Evolutionary conservation across 2,888 invertebrate genomes (phyloP).

Genomic region (Stenchaetothrips biformis): DNA sequence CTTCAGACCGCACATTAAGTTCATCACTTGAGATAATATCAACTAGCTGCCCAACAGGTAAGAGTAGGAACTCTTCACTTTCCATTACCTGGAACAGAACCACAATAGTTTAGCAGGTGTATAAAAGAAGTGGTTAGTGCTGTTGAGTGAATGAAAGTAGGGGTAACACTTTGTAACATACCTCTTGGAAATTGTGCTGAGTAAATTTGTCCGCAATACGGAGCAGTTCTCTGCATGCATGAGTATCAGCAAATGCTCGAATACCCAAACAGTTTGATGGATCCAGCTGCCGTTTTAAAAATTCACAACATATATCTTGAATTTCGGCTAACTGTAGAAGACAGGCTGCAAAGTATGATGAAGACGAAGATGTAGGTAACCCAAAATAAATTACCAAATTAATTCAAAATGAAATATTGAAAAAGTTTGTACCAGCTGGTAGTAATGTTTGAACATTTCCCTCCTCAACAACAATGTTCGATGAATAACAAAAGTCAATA

Average conservation of each 20-base stretch:
- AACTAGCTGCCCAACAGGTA: conserved; percentile 92
- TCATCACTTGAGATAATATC: conserved; percentile 98
- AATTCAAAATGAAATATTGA: neutral
- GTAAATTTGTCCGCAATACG: conserved; percentile 98
- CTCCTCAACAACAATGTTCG: conserved; percentile 95
- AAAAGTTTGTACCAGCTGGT: conserved; percentile 59
- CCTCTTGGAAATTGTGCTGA: conserved; percentile 96
- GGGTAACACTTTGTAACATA: conserved; percentile 42
- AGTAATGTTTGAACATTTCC: conserved; percentile 95
- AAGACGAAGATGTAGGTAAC: neutral
- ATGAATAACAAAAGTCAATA: conserved; percentile 97
- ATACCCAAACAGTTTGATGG: conserved; percentile 98
- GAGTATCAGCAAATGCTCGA: conserved; percentile 97
- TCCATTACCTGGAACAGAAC: conserved; percentile 74
- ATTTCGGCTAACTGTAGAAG: conserved; percentile 93
- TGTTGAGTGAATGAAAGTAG: neutral
- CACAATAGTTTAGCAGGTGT: conserved; percentile 4
- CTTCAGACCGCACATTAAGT: conserved; percentile 93
- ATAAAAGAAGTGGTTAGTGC: conserved; percentile 12
- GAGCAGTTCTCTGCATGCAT: conserved; percentile 91
- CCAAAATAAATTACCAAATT: neutral
- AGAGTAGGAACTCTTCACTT: conserved; percentile 92
- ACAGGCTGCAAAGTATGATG: conserved; percentile 58
- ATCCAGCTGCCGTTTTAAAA: conserved; percentile 93
- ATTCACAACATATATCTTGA: conserved; percentile 97